A percentile compares a stretch with the other conserved stretches of the same genome.
phyloP scores from a whole-genome alignment of 2,888 invertebrate genomes.

The Drosophila antonietae region DNA sequence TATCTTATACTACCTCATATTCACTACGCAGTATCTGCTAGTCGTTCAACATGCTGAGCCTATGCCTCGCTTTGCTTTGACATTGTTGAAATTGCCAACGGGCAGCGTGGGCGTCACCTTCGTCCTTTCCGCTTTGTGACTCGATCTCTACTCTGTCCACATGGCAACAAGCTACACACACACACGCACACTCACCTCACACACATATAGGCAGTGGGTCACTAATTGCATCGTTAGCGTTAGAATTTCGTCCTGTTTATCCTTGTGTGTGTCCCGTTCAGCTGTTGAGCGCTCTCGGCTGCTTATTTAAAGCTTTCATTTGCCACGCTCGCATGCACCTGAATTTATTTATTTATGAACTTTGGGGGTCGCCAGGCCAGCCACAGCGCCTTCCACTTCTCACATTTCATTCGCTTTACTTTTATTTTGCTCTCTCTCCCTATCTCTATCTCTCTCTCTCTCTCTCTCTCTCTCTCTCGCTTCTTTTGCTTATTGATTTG shows the following conservation, averaged over 20 bases:
- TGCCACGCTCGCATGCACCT: slow-evolving; percentile 46
- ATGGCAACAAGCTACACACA: slow-evolving; percentile 18
- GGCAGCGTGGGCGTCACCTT: slow-evolving; percentile 8
- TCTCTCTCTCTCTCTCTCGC: background rate
- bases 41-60: background rate
- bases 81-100: background rate
- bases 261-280: slow-evolving; percentile 18
- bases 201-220: slow-evolving; percentile 2
- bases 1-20: background rate
- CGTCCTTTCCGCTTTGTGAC: slow-evolving; percentile 11
- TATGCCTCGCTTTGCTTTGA: background rate
- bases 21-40: background rate
- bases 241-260: slow-evolving; percentile 37
- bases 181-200: slow-evolving; percentile 3
- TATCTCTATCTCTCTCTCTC: background rate
- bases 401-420: too few relatives aligned
- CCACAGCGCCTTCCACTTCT: background rate
- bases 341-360: slow-evolving; percentile 59
- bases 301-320: slow-evolving; percentile 21
- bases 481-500: slow-evolving; percentile 64
- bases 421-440: background rate
- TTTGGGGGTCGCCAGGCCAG: slow-evolving; percentile 23
- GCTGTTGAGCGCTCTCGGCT: slow-evolving; percentile 9
- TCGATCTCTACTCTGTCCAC: slow-evolving; percentile 18
- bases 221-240: slow-evolving; percentile 75